Evolutionary conservation across 1,140 invertebrate species (phyloP).

Genomic region (Lordiphosa stackelbergi): DNA sequence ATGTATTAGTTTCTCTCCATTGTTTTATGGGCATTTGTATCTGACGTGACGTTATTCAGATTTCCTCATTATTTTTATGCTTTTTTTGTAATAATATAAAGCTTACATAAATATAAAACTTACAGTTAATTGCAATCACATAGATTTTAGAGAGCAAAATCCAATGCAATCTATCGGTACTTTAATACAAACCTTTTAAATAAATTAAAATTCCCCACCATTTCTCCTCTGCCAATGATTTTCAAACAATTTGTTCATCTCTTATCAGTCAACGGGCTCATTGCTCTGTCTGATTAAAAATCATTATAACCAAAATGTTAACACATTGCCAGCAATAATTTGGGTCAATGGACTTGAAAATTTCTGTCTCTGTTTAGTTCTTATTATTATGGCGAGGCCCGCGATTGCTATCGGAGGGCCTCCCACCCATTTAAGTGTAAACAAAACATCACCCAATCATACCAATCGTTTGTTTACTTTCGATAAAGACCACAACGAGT

Average conservation of each 20-base stretch:
- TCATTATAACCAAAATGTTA: conserved; percentile 19
- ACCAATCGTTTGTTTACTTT: conserved; percentile 57
- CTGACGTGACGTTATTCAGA: no score
- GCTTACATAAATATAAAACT: no score
- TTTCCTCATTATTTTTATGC: no score
- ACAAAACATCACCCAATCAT: conserved; percentile 51
- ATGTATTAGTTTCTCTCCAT: no score
- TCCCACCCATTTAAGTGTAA: conserved; percentile 16
- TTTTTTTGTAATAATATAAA: no score
- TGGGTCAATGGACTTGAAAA: conserved; percentile 64
- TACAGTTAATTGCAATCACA: no score
- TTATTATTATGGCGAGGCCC: conserved; percentile 22
- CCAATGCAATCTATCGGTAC: no score
- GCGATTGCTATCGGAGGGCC: conserved; percentile 3
- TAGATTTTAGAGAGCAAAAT: no score
- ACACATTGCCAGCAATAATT: conserved; percentile 54
- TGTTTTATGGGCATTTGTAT: no score
- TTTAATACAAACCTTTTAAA: no score
- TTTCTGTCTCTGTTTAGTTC: conserved; percentile 16
- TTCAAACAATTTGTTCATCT: conserved; percentile 23
- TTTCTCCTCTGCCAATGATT: conserved; percentile 1
- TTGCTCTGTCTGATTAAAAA: conserved; percentile 27
- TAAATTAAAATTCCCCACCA: conserved; percentile 3
- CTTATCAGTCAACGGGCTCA: conserved; percentile 42
- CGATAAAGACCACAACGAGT: conserved; percentile 51